A percentile compares a stretch with the other conserved stretches of the same genome.
Evolutionary conservation across 2,888 invertebrate species (phyloP).

Genomic region (Campopleginae sp.): DNA sequence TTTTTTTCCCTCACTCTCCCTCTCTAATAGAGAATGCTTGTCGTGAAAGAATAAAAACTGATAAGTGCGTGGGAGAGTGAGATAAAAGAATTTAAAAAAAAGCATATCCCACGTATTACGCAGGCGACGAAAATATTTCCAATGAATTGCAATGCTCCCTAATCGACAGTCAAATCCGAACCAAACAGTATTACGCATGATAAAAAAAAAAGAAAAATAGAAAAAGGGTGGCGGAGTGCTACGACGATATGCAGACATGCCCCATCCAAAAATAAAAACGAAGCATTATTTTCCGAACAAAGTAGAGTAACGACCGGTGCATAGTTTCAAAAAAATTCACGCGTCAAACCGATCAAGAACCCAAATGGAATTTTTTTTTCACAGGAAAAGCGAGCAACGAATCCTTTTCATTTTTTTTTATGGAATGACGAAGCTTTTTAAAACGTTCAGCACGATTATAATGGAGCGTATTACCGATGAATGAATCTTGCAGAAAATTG

Average conservation of each 20-base stretch:
- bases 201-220: neutral
- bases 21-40: slow-evolving; percentile 2
- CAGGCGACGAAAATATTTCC: neutral
- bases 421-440: too few relatives aligned
- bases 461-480: too few relatives aligned
- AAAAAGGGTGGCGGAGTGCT: neutral
- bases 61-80: neutral
- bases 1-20: slow-evolving; percentile 40
- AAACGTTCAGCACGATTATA: too few relatives aligned
- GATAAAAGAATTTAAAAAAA: slow-evolving; percentile 36
- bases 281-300: neutral
- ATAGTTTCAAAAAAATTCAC: too few relatives aligned
- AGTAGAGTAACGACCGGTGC: neutral
- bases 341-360: too few relatives aligned
- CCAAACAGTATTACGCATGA: neutral
- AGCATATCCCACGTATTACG: neutral
- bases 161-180: neutral
- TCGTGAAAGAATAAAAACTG: slow-evolving; percentile 39
- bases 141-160: neutral
- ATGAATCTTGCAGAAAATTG: too few relatives aligned
- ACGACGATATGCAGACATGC: neutral
- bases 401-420: too few relatives aligned
- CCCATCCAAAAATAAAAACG: neutral
- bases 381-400: too few relatives aligned
- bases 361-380: too few relatives aligned